A percentile compares a stretch with the other conserved stretches of the same genome.
Conservation (phyloP, 2,113 vertebrate species). For the Varanus komodoensis region DNA sequence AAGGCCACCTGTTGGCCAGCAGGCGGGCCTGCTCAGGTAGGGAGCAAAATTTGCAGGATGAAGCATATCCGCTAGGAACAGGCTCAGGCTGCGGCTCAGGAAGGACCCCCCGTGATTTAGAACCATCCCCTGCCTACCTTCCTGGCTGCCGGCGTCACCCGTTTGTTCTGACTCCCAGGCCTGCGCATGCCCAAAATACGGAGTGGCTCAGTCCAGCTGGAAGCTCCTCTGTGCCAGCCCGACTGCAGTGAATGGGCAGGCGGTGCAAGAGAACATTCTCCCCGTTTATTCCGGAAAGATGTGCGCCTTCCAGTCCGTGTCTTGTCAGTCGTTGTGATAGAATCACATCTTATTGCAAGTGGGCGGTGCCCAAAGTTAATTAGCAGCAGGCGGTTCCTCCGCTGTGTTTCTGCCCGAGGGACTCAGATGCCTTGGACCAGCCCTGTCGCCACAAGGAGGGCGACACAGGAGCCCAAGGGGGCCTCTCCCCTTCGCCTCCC, state of each 20-base stretch:
- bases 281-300: neutral
- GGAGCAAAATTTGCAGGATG: neutral
- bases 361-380: neutral
- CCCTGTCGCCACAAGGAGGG: neutral
- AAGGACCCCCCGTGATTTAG: neutral
- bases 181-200: neutral
- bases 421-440: neutral
- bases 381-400: no score
- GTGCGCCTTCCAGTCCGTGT: neutral
- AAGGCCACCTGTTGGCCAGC: neutral
- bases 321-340: no score
- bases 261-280: neutral
- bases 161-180: neutral
- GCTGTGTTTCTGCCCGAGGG: neutral
- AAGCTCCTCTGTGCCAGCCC: neutral
- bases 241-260: neutral
- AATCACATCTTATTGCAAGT: no score
- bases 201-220: neutral
- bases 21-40: rapidly evolving
- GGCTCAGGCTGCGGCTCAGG: neutral
- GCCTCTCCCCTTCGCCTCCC: neutral
- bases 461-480: neutral
- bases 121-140: neutral
- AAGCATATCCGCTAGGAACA: neutral
- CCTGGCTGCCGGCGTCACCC: no score